Evolutionary conservation across 2,113 vertebrate genomes (phyloP).

Genomic region (Pterophyllum scalare): DNA sequence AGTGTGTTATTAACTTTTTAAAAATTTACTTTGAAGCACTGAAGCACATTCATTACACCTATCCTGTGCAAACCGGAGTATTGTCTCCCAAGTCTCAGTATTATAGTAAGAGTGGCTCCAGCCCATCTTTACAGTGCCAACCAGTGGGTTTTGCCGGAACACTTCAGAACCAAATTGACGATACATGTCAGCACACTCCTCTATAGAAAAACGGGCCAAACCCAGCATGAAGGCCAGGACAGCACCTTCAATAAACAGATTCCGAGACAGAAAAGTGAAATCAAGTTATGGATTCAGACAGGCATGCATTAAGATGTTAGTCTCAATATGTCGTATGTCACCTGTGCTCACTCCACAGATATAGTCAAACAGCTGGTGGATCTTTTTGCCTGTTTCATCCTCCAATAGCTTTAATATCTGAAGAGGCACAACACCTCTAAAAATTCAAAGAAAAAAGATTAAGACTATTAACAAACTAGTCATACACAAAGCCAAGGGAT

Average conservation of each 20-base stretch:
- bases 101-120: conserved; percentile 82
- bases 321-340: conserved; percentile 37
- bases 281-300: neutral
- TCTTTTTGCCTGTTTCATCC: conserved; percentile 74
- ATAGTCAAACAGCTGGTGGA: conserved; percentile 82
- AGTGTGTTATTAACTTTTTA: neutral
- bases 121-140: conserved; percentile 82
- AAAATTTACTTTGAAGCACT: neutral
- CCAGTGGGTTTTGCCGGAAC: conserved; percentile 79
- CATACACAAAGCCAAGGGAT: neutral
- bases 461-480: neutral
- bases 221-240: conserved; percentile 81
- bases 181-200: conserved; percentile 81
- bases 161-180: conserved; percentile 78
- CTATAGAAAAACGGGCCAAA: conserved; percentile 74
- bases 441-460: neutral
- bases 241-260: conserved; percentile 63
- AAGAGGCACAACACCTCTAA: conserved; percentile 79
- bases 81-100: conserved; percentile 79
- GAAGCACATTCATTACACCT: neutral
- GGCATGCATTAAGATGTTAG: neutral
- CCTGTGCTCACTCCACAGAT: conserved; percentile 84
- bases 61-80: conserved; percentile 66
- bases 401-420: conserved; percentile 79
- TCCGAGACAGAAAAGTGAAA: neutral